Base-by-base conservation (phyloP, 2,797 vertebrate species). In the Apodemus agrarius region DNA sequence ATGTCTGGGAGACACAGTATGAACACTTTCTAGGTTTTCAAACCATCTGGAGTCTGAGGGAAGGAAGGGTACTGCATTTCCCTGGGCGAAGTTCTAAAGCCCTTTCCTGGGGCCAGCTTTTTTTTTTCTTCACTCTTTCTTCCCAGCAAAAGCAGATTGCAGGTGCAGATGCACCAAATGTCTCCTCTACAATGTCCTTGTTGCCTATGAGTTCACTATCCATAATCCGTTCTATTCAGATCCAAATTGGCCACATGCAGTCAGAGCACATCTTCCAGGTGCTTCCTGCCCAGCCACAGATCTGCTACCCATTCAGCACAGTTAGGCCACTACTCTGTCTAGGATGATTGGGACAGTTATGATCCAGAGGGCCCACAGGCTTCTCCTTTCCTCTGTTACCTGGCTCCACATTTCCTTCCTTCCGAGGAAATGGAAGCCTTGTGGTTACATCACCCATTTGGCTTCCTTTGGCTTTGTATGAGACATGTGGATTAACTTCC, bases 1-100 rank as follows among this genome's bases (percentile, higher is more conserved):
- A 24, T 84, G 94, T 90, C 83, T 94, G 57, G 85, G 83, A 89
- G 86, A 96, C 85, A 91, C n/a, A 72, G 59, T 72, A 91, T 80
- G 52, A 37, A 22, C 11, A 46, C 88, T 96, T 93, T 94, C 88
- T 80, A 90, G 96, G 63, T 63, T 94, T 94, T 89, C 75, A 65
- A 87, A 87, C 92, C 94, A 89, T 96, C 91, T 97, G 93, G 95
- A 96, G 59, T 29, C 54, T 46, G 87, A 85, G 75, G 43, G 79
- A 37, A 43, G 63, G 43, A 52, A 74, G 88, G 84, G 81, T 43
- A 16, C 19, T 7, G 46, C 49, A 31, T 80, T 96, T 82, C 46
- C n/a, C 29, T 19, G 57, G 88, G 90, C 57, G 78, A 82, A 86
- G 43, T 74, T 95, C 52, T 75, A 72, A 63, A 74, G 17, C 13